A percentile compares a stretch with the other conserved stretches of the same genome.
Evolutionary conservation across 1,140 invertebrate genomes (phyloP).

Genomic region (Bombus picipes): DNA sequence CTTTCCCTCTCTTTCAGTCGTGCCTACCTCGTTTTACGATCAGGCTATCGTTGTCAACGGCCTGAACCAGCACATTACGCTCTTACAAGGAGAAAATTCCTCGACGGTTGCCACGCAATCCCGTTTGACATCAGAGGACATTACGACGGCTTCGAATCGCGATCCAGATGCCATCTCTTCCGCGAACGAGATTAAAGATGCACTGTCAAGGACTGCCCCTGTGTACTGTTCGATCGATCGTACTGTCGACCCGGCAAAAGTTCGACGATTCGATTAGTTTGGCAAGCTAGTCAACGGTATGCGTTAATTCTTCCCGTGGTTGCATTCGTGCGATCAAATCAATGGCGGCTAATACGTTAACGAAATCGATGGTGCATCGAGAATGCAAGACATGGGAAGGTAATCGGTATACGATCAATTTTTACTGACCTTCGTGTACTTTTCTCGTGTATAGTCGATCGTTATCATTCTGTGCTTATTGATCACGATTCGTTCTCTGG

Average conservation of each 20-base stretch:
- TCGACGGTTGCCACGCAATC: neutral
- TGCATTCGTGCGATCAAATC: neutral
- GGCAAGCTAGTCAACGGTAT: neutral
- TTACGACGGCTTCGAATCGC: conserved; percentile 41
- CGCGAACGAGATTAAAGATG: conserved; percentile 27
- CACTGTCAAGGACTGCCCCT: conserved; percentile 11
- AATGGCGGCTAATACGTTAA: neutral
- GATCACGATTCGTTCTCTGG: neutral
- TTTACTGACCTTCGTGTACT: neutral
- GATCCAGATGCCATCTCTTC: conserved; percentile 44
- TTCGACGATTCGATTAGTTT: conserved; percentile 24
- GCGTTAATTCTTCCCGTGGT: neutral
- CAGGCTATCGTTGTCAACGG: conserved; percentile 30
- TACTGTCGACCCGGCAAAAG: conserved; percentile 2
- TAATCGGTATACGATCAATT: neutral
- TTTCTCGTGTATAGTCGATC: neutral
- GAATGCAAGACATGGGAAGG: neutral
- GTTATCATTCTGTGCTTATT: neutral
- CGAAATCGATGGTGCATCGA: neutral
- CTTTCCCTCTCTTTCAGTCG: neutral
- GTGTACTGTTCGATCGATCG: conserved; percentile 12
- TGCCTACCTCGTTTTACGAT: conserved; percentile 12
- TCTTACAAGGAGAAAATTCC: conserved; percentile 20
- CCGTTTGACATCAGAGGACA: conserved; percentile 25
- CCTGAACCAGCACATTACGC: conserved; percentile 5